Percentiles rank a stretch among this genome's conserved stretches.
Evolutionary conservation across 2,113 vertebrate genomes (phyloP).

Genomic region (Taxidea taxus): DNA sequence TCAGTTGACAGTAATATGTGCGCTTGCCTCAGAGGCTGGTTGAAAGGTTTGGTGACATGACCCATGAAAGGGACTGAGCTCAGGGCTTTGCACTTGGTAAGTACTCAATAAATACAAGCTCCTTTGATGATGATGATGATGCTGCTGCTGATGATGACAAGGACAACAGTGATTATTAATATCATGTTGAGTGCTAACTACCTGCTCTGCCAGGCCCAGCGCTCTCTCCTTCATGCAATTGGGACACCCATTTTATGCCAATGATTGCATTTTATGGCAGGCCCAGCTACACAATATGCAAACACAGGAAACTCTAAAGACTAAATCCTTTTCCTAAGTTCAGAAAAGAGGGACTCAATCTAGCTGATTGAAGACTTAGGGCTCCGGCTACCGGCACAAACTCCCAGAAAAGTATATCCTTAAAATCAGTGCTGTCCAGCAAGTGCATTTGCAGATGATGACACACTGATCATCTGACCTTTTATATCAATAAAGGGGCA

Average conservation of each 20-base stretch:
- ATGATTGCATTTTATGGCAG: conserved; percentile 45
- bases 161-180: neutral
- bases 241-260: conserved; percentile 50
- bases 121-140: neutral
- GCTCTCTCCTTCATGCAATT: neutral
- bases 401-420: neutral
- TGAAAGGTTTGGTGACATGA: neutral
- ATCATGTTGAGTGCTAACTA: neutral
- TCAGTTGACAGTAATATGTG: neutral
- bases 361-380: neutral
- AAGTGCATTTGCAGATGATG: neutral
- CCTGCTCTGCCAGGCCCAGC: no score
- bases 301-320: conserved; percentile 60
- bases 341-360: neutral
- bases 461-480: no score
- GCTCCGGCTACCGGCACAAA: neutral
- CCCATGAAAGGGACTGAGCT: accelerated
- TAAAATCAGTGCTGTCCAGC: neutral
- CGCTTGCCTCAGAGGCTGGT: neutral
- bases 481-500: neutral
- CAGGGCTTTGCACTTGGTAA: neutral
- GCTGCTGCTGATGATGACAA: neutral
- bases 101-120: neutral
- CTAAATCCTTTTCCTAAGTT: accelerated
- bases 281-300: neutral